A percentile compares a stretch with the other conserved stretches of the same genome.
Conservation (phyloP, 1,140 invertebrate genomes). For the Drosophila mayri region DNA sequence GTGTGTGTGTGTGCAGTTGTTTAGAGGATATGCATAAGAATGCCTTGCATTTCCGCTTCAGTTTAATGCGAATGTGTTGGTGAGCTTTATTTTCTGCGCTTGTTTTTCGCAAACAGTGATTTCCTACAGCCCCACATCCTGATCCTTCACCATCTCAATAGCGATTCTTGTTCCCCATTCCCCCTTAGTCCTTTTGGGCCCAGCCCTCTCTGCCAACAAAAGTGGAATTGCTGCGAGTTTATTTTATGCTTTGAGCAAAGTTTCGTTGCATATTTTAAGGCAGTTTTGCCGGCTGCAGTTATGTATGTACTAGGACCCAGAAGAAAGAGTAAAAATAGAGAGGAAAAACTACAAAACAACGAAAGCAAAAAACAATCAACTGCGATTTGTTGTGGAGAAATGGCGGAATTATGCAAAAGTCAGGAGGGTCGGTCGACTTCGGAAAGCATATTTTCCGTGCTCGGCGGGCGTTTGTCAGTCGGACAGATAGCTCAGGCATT, state of each 20-base stretch:
- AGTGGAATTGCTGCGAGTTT: slow-evolving; percentile 78
- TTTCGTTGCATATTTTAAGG: slow-evolving; percentile 83
- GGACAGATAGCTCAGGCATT: slow-evolving; percentile 68
- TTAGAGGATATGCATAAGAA: slow-evolving; percentile 83
- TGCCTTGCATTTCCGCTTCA: slow-evolving; percentile 82
- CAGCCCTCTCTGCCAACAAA: slow-evolving; percentile 49
- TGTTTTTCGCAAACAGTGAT: slow-evolving; percentile 76
- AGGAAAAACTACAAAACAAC: slow-evolving; percentile 11
- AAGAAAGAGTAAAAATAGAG: slow-evolving; percentile 4
- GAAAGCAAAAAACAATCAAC: slow-evolving; percentile 77
- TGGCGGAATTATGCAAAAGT: slow-evolving; percentile 79
- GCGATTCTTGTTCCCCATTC: slow-evolving; percentile 22
- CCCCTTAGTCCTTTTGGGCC: slow-evolving; percentile 28
- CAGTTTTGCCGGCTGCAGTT: slow-evolving; percentile 72
- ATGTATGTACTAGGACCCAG: slow-evolving; percentile 54
- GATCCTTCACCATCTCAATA: slow-evolving; percentile 6
- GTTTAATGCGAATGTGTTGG: slow-evolving; percentile 65
- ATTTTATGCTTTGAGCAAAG: slow-evolving; percentile 83
- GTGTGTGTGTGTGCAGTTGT: slow-evolving; percentile 55
- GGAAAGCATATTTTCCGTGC: slow-evolving; percentile 71
- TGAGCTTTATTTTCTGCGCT: slow-evolving; percentile 56
- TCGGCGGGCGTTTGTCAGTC: slow-evolving; percentile 65
- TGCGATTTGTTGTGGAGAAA: slow-evolving; percentile 82
- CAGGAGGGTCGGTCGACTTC: slow-evolving; percentile 21
- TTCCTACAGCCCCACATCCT: slow-evolving; percentile 54